phyloP scores from a whole-genome alignment of 2,113 vertebrate genomes.

The Tupaia tana region DNA sequence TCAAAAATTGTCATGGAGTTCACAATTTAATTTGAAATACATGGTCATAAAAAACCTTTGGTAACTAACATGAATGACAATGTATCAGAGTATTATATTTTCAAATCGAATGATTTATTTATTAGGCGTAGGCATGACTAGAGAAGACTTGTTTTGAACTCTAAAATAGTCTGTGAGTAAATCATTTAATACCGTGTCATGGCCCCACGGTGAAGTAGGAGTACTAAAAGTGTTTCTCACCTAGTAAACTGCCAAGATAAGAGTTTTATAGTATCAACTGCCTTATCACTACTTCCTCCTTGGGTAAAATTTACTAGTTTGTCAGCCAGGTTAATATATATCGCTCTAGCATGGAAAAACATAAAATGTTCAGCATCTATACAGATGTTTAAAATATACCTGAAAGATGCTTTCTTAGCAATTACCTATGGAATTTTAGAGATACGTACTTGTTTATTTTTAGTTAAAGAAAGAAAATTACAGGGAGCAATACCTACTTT shows the following conservation, averaged over 20 bases:
- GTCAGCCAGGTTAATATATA: constrained; percentile 69
- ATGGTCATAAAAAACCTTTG: neutral
- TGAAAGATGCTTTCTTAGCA: neutral
- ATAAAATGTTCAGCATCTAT: constrained; percentile 1
- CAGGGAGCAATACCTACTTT: neutral
- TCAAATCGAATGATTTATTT: constrained; percentile 45
- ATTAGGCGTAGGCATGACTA: neutral
- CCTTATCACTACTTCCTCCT: constrained; percentile 77
- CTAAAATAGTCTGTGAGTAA: constrained; percentile 69
- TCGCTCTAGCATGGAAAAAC: constrained; percentile 49
- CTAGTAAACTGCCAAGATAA: constrained; percentile 59
- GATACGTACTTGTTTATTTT: constrained; percentile 1
- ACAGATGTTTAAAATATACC: constrained; percentile 54
- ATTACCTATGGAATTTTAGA: neutral
- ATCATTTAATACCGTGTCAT: constrained; percentile 57
- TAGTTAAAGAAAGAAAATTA: constrained; percentile 41
- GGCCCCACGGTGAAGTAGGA: constrained; percentile 39
- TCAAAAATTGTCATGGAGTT: neutral
- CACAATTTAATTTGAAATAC: constrained; percentile 22
- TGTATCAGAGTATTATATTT: constrained; percentile 44
- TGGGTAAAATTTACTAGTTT: constrained; percentile 71
- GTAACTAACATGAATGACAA: neutral
- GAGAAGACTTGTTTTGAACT: constrained; percentile 57
- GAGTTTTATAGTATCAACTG: constrained; percentile 57
- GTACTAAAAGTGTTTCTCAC: constrained; percentile 1